These are phyloP conservation scores for Antheraea assamensis DNA, from an alignment of 2,888 invertebrate genomes.

Conservation along the genomic window DNA sequence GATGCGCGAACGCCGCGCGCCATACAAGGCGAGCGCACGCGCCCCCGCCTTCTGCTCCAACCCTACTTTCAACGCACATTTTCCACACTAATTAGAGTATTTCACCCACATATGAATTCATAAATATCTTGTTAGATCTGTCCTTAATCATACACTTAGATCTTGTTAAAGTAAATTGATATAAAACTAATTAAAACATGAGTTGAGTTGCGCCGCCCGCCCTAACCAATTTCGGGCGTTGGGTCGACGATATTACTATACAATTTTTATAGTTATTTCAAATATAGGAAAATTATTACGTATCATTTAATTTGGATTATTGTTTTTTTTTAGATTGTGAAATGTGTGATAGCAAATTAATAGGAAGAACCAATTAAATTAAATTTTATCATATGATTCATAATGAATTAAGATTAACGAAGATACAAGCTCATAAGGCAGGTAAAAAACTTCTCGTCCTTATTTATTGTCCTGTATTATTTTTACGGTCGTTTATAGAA, in stretches of 20 bases:
- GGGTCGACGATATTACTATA: slow-evolving; percentile 33
- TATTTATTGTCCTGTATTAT: too few relatives aligned
- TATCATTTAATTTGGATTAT: background rate
- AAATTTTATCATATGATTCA: background rate
- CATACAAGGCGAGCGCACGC: slow-evolving; percentile 60
- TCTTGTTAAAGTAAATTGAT: background rate
- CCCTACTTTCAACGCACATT: slow-evolving; percentile 27
- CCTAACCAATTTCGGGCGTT: slow-evolving; percentile 62
- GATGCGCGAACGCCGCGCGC: slow-evolving; percentile 55
- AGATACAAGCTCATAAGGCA: too few relatives aligned
- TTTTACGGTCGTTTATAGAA: too few relatives aligned
- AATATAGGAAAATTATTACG: background rate
- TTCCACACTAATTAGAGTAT: slow-evolving; percentile 8
- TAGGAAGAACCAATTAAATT: background rate
- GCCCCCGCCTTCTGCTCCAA: slow-evolving; percentile 44
- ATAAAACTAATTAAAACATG: slow-evolving; percentile 31
- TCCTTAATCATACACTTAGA: background rate
- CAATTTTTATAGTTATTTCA: background rate
- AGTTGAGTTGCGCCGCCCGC: slow-evolving; percentile 40
- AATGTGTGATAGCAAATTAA: background rate
- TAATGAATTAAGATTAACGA: too few relatives aligned
- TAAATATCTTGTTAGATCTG: background rate
- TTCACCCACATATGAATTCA: background rate
- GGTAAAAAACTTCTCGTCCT: too few relatives aligned
- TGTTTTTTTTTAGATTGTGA: background rate